Percentiles rank a stretch among this genome's conserved stretches.
These are phyloP conservation scores for Drosophila borborema DNA, from an alignment of 2,888 invertebrate species.

Conservation along the genomic window DNA sequence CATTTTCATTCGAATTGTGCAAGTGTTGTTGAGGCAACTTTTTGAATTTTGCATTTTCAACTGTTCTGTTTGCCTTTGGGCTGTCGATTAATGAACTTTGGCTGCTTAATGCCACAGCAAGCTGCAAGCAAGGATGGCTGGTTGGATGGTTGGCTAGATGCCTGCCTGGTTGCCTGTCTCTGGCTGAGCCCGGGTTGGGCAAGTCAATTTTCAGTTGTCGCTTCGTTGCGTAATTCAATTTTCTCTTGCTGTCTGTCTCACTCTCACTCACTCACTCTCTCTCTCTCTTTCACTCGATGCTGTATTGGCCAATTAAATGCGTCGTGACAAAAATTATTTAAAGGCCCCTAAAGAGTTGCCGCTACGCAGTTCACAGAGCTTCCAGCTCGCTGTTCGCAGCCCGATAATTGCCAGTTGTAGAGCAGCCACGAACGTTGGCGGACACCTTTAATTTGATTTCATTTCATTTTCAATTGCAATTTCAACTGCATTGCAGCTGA, in stretches of 20 bases:
- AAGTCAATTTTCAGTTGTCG: constrained; percentile 58
- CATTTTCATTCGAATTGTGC: neutral
- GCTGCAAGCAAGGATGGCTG: constrained; percentile 14
- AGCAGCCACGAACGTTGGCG: constrained; percentile 33
- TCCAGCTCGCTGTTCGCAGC: constrained; percentile 13
- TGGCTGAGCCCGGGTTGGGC: constrained; percentile 9
- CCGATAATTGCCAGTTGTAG: constrained; percentile 62
- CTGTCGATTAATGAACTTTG: constrained; percentile 28
- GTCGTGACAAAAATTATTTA: constrained; percentile 53
- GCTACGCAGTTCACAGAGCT: neutral
- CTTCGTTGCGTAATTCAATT: constrained; percentile 53
- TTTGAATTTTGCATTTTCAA: constrained; percentile 16
- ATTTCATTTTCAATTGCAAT: constrained; percentile 73
- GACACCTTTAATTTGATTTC: constrained; percentile 76
- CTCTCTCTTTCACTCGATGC: neutral
- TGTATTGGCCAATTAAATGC: constrained; percentile 54
- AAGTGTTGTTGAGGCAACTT: constrained; percentile 14
- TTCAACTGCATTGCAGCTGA: constrained; percentile 76
- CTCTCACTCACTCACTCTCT: neutral
- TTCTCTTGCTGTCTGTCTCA: constrained; percentile 6
- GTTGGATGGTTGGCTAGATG: no score
- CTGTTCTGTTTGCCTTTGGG: neutral
- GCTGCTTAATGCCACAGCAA: constrained; percentile 30
- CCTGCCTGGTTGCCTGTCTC: neutral
- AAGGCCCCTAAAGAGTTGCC: constrained; percentile 20